Conservation (phyloP, 1,140 invertebrate species). For the Melanaphis sacchari region DNA sequence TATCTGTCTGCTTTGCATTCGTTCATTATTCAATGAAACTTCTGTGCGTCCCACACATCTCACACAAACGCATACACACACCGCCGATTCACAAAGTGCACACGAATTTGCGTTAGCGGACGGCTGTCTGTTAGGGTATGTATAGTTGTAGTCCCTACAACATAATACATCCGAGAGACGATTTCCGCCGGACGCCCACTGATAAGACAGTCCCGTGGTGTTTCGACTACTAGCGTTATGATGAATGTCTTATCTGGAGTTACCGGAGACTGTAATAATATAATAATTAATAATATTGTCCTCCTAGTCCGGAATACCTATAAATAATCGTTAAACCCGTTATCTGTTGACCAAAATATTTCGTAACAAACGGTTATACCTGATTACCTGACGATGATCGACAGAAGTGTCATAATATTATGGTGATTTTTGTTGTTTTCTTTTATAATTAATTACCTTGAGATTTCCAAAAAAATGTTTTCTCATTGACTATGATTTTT, state of each 20-base stretch:
- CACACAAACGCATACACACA: background rate
- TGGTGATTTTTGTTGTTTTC: background rate
- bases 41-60: background rate
- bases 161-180: background rate
- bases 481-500: no score
- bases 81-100: background rate
- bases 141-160: background rate
- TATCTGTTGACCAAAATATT: background rate
- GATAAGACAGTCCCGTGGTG: conserved; percentile 30
- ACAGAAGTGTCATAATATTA: background rate
- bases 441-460: no score
- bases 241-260: background rate
- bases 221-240: background rate
- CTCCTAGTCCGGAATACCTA: background rate
- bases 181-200: background rate
- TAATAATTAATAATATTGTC: background rate
- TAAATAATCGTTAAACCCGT: background rate
- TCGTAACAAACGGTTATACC: background rate
- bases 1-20: conserved; percentile 2
- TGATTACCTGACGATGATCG: no score
- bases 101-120: background rate
- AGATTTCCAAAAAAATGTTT: no score
- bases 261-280: background rate
- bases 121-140: conserved; percentile 14
- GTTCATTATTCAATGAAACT: conserved; percentile 7